phyloP scores from a whole-genome alignment of 2,113 vertebrate species.

The Empidonax alnorum region DNA sequence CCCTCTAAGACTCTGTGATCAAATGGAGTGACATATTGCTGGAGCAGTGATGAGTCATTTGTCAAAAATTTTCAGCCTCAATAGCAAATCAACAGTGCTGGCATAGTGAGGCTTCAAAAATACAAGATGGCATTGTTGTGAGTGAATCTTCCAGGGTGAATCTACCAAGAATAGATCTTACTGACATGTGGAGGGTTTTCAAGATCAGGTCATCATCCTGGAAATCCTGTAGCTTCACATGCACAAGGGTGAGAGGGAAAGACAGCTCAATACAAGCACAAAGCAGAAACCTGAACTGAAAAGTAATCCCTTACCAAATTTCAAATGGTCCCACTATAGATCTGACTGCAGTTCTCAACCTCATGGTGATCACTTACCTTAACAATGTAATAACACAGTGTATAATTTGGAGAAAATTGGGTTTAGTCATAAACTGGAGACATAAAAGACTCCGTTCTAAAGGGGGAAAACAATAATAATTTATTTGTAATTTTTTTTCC shows the following conservation, averaged over 20 bases:
- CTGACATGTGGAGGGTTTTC: background rate
- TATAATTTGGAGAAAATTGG: background rate
- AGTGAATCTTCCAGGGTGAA: background rate
- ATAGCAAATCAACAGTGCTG: background rate
- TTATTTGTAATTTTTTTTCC: background rate
- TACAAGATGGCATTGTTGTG: background rate
- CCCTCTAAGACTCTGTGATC: conserved; percentile 61
- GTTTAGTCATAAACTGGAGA: background rate
- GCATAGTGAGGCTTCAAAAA: background rate
- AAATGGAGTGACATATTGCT: conserved; percentile 48
- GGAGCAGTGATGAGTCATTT: conserved; percentile 30
- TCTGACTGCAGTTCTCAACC: background rate
- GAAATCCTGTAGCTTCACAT: background rate
- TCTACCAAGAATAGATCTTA: background rate
- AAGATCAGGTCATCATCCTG: background rate
- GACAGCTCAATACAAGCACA: background rate
- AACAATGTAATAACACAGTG: background rate
- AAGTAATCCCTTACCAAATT: background rate
- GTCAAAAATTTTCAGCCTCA: conserved; percentile 26
- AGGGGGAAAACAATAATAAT: background rate
- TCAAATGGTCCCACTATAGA: background rate
- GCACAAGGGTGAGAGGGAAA: background rate
- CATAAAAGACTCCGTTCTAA: background rate
- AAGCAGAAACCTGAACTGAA: background rate
- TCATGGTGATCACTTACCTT: background rate